Evolutionary conservation across 2,888 invertebrate species (phyloP).

Genomic region (Mycalesis mineus): DNA sequence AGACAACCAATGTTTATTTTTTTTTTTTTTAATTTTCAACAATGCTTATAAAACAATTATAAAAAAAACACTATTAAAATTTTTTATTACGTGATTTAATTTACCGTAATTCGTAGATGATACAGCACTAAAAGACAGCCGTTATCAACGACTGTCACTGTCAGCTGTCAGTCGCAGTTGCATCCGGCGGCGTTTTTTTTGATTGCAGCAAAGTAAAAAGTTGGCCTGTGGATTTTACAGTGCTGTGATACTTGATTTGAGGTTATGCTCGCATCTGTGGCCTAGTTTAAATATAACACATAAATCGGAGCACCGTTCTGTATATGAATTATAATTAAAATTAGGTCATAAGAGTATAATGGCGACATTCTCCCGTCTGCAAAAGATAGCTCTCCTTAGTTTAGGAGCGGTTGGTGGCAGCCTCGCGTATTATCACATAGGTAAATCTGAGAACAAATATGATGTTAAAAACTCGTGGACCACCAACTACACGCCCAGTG

Average conservation of each 20-base stretch:
- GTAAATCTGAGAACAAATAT: conserved; percentile 61
- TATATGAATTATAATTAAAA: conserved; percentile 4
- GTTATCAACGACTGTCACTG: too few relatives aligned
- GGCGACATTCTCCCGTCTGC: conserved; percentile 77
- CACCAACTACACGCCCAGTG: conserved; percentile 80
- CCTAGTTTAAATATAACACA: neutral
- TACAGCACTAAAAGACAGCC: too few relatives aligned
- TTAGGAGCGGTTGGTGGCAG: conserved; percentile 83
- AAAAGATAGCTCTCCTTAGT: conserved; percentile 77
- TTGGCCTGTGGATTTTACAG: neutral
- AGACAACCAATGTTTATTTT: too few relatives aligned
- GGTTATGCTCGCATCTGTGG: neutral
- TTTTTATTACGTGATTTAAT: too few relatives aligned
- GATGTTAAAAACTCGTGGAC: conserved; percentile 83
- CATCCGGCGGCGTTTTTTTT: too few relatives aligned
- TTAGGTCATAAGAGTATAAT: conserved; percentile 44
- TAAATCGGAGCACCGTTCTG: neutral
- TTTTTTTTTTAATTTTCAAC: too few relatives aligned
- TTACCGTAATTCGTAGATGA: too few relatives aligned
- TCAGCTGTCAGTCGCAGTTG: too few relatives aligned
- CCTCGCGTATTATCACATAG: conserved; percentile 79
- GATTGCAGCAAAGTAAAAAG: too few relatives aligned
- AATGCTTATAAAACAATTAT: too few relatives aligned
- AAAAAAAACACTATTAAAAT: too few relatives aligned
- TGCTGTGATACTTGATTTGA: neutral